Percentiles rank a stretch among this genome's conserved stretches.
These are phyloP conservation scores for Tubulanus polymorphus DNA, from an alignment of 2,888 invertebrate species.

Conservation along the genomic window DNA sequence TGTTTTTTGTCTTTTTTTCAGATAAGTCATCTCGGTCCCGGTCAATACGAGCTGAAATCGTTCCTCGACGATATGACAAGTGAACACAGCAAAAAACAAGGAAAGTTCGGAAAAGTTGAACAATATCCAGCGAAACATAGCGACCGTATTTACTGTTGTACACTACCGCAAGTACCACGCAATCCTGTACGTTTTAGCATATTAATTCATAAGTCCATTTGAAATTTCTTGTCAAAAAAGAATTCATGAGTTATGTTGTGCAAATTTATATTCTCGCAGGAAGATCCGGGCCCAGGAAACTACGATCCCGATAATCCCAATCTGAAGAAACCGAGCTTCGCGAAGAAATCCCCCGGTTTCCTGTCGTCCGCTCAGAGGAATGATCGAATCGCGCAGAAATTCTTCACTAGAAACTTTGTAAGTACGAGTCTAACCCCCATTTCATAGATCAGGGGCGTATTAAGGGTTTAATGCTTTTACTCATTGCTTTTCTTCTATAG, in stretches of 20 bases:
- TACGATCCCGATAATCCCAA: conserved; percentile 39
- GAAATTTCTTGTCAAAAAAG: too few species aligned
- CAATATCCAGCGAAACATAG: conserved; percentile 33
- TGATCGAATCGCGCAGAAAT: conserved; percentile 44
- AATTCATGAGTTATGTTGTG: too few species aligned
- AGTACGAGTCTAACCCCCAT: conserved; percentile 26
- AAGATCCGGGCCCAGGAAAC: conserved; percentile 43
- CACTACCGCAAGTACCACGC: conserved; percentile 39
- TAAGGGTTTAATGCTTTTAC: background rate
- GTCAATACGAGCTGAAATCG: conserved; percentile 41
- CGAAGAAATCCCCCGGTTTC: conserved; percentile 42
- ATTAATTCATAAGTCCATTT: background rate
- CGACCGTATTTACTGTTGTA: conserved; percentile 40
- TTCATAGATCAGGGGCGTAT: too few species aligned
- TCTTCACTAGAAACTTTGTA: conserved; percentile 52
- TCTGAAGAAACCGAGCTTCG: conserved; percentile 29
- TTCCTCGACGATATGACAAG: conserved; percentile 37
- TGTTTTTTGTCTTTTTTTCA: background rate
- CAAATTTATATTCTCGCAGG: conserved; percentile 22
- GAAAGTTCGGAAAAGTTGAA: conserved; percentile 44
- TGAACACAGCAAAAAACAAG: conserved; percentile 35
- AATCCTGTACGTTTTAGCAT: conserved; percentile 24
- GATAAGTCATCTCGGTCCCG: conserved; percentile 44
- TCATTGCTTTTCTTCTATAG: conserved; percentile 23
- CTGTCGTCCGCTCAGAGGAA: conserved; percentile 43